Conservation (phyloP, 2,113 vertebrate species). For the Vicugna pacos region DNA sequence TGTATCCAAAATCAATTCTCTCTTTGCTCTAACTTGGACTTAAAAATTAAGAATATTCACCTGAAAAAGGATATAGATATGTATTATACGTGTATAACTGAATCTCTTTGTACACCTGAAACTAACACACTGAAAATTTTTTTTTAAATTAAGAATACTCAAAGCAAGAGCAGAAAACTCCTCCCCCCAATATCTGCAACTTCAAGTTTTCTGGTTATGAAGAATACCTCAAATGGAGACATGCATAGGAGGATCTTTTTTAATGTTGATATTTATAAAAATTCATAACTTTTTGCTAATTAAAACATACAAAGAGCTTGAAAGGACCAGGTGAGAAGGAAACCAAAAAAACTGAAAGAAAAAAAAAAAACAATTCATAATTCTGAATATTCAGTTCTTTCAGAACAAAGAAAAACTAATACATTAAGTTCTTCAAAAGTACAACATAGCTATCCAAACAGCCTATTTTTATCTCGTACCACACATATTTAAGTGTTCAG, state of each 20-base stretch:
- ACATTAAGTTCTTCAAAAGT: not conserved
- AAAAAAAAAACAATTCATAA: not conserved
- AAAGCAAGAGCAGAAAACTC: not conserved
- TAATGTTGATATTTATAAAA: constrained; percentile 12
- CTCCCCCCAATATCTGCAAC: not conserved
- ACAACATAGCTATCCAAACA: not conserved
- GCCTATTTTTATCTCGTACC: not conserved
- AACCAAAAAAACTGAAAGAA: not conserved
- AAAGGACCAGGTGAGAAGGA: not conserved
- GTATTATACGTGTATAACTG: no score
- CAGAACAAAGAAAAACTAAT: constrained; percentile 39
- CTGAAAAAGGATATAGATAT: no score
- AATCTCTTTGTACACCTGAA: no score
- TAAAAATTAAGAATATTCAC: constrained; percentile 38
- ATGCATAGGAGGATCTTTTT: not conserved
- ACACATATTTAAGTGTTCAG: not conserved
- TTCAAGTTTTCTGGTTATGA: constrained; percentile 1
- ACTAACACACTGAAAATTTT: no score
- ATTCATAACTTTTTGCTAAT: not conserved
- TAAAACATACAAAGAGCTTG: not conserved
- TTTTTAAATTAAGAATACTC: constrained; percentile 3
- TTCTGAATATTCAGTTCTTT: not conserved
- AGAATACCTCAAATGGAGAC: not conserved
- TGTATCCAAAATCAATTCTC: not conserved
- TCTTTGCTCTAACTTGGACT: not conserved